Percentiles rank a stretch among this genome's conserved stretches.
Conservation (phyloP, 2,888 invertebrate species). For the Diarsia rubi region DNA sequence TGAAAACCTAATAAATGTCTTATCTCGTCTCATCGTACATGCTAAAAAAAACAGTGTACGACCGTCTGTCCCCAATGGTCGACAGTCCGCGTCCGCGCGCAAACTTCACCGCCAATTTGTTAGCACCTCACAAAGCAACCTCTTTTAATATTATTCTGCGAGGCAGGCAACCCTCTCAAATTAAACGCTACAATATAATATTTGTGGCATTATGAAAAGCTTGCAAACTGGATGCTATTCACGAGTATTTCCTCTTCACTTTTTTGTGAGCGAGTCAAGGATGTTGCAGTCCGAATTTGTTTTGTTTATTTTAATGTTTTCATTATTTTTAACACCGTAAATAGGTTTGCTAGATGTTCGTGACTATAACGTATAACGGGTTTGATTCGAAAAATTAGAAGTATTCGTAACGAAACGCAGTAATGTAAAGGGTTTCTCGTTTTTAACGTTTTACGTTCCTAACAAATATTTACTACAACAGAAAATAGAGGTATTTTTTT, state of each 20-base stretch:
- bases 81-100: slow-evolving; percentile 62
- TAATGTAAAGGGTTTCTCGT: not conserved
- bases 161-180: slow-evolving; percentile 77
- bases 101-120: slow-evolving; percentile 83
- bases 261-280: slow-evolving; percentile 48
- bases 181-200: slow-evolving; percentile 80
- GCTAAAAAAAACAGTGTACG: not conserved
- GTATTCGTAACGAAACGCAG: not conserved
- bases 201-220: slow-evolving; percentile 71
- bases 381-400: not conserved
- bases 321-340: not conserved
- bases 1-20: no score
- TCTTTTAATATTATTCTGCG: slow-evolving; percentile 82
- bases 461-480: slow-evolving; percentile 27
- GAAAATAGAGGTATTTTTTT: slow-evolving; percentile 5
- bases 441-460: not conserved
- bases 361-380: not conserved
- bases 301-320: slow-evolving; percentile 30
- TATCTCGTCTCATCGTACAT: not conserved
- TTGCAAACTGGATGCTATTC: slow-evolving; percentile 62
- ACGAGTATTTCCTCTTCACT: slow-evolving; percentile 48
- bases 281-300: slow-evolving; percentile 36
- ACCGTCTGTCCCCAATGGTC: slow-evolving; percentile 42
- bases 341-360: not conserved
- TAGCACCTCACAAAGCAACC: slow-evolving; percentile 84